A percentile compares a stretch with the other conserved stretches of the same genome.
Evolutionary conservation across 2,797 vertebrate species (phyloP).

Genomic region (Gymnothorax javanicus): DNA sequence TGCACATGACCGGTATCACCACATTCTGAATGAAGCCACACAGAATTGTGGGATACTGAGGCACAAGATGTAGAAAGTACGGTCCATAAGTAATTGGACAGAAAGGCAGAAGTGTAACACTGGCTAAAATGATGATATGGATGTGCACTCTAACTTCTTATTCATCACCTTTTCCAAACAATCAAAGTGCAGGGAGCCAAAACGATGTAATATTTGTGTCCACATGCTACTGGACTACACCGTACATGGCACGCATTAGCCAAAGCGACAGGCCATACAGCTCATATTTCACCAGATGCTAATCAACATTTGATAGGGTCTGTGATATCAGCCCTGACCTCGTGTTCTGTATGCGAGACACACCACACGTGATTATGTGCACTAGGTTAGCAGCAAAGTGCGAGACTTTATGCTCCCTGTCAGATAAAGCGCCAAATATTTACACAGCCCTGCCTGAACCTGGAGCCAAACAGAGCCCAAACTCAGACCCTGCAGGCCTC

Average conservation of each 20-base stretch:
- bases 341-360: conserved; percentile 5
- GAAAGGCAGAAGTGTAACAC: too few relatives aligned
- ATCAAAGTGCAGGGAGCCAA: too few relatives aligned
- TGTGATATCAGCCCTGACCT: neutral
- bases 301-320: neutral
- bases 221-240: too few relatives aligned
- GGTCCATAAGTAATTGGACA: too few relatives aligned
- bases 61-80: too few relatives aligned
- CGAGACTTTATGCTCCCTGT: conserved; percentile 26
- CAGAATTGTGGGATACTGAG: too few relatives aligned
- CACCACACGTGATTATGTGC: conserved; percentile 13
- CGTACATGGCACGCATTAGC: neutral
- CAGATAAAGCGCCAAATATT: conserved; percentile 34
- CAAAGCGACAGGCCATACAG: neutral
- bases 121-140: too few relatives aligned
- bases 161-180: too few relatives aligned
- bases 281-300: neutral
- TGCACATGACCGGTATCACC: neutral
- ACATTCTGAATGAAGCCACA: neutral
- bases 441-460: conserved; percentile 19
- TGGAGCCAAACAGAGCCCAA: too few relatives aligned
- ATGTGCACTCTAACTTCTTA: too few relatives aligned
- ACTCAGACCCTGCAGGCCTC: neutral
- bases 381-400: conserved; percentile 28
- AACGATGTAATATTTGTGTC: too few relatives aligned